These are phyloP conservation scores for Chironex yamaguchii DNA, from an alignment of 30 jellyfish, hydroid and myxozoan genomes.

Conservation along the genomic window DNA sequence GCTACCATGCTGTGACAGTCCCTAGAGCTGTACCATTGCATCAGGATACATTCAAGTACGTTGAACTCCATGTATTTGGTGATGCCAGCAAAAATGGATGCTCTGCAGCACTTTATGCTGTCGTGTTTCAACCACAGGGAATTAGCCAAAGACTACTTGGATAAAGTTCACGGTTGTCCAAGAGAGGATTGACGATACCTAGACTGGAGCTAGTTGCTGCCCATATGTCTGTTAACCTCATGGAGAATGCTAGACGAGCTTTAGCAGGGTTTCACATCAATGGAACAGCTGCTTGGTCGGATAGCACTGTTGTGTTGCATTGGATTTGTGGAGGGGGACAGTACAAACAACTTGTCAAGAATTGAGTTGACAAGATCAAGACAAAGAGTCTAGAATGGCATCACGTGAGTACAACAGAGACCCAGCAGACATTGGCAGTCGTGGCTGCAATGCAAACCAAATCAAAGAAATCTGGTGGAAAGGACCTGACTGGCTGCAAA, in stretches of 20 bases:
- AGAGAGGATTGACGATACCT: constrained; percentile 78
- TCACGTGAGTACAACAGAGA: neutral
- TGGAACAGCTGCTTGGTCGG: constrained; percentile 59
- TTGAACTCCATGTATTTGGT: constrained; percentile 74
- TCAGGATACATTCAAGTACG: neutral
- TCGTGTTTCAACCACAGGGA: constrained; percentile 55
- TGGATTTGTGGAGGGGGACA: constrained; percentile 35
- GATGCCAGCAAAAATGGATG: constrained; percentile 80
- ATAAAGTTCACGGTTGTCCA: constrained; percentile 61
- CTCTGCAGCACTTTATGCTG: constrained; percentile 67
- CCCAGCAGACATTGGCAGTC: constrained; percentile 51
- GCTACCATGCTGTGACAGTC: constrained; percentile 44
- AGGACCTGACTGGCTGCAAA: constrained; percentile 7
- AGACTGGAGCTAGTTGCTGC: constrained; percentile 76
- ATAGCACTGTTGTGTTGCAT: constrained; percentile 60
- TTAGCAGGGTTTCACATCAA: constrained; percentile 14
- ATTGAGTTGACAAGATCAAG: constrained; percentile 46
- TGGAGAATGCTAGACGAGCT: constrained; percentile 51
- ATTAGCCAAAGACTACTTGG: constrained; percentile 37
- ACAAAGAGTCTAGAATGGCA: neutral
- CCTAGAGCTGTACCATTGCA: constrained; percentile 64
- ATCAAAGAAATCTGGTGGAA: neutral
- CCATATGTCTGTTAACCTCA: constrained; percentile 61
- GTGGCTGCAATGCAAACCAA: neutral
- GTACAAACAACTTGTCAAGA: constrained; percentile 6